A percentile compares a stretch with the other conserved stretches of the same genome.
phyloP scores from a whole-genome alignment of 2,888 invertebrate species.

The Ceramica pisi region DNA sequence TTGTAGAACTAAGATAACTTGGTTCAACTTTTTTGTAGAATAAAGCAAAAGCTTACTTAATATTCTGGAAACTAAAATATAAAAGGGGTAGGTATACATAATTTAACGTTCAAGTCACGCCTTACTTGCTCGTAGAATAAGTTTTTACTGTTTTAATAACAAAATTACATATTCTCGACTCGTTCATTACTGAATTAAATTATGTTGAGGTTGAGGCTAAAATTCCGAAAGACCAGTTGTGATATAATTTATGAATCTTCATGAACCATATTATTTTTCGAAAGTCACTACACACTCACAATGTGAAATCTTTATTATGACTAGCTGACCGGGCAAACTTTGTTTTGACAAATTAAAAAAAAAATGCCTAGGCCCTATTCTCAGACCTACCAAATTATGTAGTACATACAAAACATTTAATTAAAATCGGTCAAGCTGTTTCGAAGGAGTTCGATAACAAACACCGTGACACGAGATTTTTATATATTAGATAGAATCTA shows the following conservation, averaged over 20 bases:
- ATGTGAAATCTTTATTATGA: not conserved
- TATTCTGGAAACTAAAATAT: slow-evolving; percentile 53
- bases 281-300: not conserved
- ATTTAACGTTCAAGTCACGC: slow-evolving; percentile 35
- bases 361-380: too few relatives aligned
- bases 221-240: slow-evolving; percentile 2
- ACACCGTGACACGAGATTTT: too few relatives aligned
- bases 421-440: not conserved
- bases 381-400: too few relatives aligned
- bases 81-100: slow-evolving; percentile 50
- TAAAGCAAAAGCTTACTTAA: slow-evolving; percentile 36
- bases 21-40: slow-evolving; percentile 11
- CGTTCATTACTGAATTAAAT: slow-evolving; percentile 40
- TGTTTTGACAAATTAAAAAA: too few relatives aligned
- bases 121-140: slow-evolving; percentile 23
- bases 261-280: not conserved
- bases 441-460: too few relatives aligned
- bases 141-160: slow-evolving; percentile 42
- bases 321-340: too few relatives aligned
- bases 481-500: too few relatives aligned
- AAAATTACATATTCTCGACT: slow-evolving; percentile 50
- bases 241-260: slow-evolving; percentile 23
- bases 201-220: slow-evolving; percentile 5
- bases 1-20: slow-evolving; percentile 9
- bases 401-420: too few relatives aligned